Percentiles rank a stretch among this genome's conserved stretches.
Conservation (phyloP, 2,797 vertebrate genomes). For the Sciurus vulgaris region DNA sequence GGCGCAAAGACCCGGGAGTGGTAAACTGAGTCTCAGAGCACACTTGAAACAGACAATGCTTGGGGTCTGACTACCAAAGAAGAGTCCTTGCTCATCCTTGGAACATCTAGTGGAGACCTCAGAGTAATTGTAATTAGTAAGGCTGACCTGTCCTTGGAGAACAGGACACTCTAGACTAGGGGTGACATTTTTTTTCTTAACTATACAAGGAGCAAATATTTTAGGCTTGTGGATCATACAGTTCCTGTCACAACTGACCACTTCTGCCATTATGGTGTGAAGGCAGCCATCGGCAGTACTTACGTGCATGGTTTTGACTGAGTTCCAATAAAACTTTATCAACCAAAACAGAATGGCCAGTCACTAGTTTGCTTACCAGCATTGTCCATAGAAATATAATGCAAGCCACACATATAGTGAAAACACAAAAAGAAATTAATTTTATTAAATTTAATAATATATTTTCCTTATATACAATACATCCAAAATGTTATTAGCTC, state of each 20-base stretch:
- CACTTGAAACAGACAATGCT: neutral
- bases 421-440: neutral
- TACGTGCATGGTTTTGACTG: neutral
- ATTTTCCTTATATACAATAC: neutral
- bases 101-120: neutral
- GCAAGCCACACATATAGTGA: neutral
- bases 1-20: neutral
- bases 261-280: neutral
- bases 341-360: neutral
- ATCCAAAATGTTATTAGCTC: neutral
- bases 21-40: neutral
- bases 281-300: neutral
- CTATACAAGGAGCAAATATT: neutral
- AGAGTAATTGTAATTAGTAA: neutral
- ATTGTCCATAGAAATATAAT: conserved; percentile 13
- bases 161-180: neutral
- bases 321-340: conserved; percentile 38
- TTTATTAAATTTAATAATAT: conserved; percentile 1
- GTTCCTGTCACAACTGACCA: neutral
- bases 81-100: neutral
- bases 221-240: neutral
- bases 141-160: neutral
- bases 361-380: neutral
- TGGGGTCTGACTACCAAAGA: neutral
- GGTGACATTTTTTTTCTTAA: conserved; percentile 6